These are phyloP conservation scores for Mimumesa dahlbomi DNA, from an alignment of 2,888 invertebrate species.

Conservation along the genomic window DNA sequence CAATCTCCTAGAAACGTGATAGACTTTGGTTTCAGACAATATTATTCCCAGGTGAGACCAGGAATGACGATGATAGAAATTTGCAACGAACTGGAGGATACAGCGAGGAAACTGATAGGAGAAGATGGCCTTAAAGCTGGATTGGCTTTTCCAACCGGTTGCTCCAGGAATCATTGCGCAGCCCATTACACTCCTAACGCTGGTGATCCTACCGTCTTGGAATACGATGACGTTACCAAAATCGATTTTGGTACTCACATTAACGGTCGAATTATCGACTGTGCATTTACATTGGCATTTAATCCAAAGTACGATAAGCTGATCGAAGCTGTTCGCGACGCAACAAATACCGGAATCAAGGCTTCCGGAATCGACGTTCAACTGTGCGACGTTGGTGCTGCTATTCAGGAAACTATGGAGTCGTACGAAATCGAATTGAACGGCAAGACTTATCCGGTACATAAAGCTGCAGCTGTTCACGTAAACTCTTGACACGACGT, in stretches of 20 bases:
- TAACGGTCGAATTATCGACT: conserved; percentile 98
- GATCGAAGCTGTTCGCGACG: conserved; percentile 97
- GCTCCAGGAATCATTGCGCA: conserved; percentile 99
- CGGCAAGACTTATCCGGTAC: conserved; percentile 97
- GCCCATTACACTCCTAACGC: conserved; percentile 99
- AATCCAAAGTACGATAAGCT: conserved; percentile 97
- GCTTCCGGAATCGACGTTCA: conserved; percentile 98
- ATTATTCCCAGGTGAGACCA: conserved; percentile 86
- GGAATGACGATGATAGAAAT: conserved; percentile 99
- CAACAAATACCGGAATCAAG: conserved; percentile 98
- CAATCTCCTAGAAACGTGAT: too few relatives aligned
- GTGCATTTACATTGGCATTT: conserved; percentile 98
- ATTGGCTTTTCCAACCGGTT: conserved; percentile 97
- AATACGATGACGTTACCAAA: conserved; percentile 98
- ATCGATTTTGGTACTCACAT: conserved; percentile 99
- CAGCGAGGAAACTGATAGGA: conserved; percentile 93
- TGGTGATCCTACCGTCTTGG: conserved; percentile 96
- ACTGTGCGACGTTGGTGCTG: conserved; percentile 97
- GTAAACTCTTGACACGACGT: background rate
- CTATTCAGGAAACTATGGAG: conserved; percentile 99
- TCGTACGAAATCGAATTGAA: conserved; percentile 99
- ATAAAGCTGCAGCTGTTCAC: too few relatives aligned
- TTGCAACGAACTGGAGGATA: conserved; percentile 96
- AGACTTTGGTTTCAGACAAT: too few relatives aligned
- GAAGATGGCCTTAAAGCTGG: conserved; percentile 98